Evolutionary conservation across 2,888 invertebrate genomes (phyloP).

Genomic region (Leptodirus hochenwartii): DNA sequence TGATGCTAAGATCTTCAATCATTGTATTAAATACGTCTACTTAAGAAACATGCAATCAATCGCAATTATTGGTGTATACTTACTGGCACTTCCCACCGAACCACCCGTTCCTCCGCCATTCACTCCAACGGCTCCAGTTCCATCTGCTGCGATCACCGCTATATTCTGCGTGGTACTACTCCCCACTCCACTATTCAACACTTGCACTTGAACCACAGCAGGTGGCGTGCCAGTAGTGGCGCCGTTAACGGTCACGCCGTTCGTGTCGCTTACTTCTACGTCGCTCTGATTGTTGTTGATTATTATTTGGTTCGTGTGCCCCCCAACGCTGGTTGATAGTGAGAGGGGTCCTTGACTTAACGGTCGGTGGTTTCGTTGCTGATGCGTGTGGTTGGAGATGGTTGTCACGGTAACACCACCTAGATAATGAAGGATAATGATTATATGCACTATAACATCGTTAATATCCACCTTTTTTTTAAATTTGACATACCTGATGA

Average conservation of each 20-base stretch:
- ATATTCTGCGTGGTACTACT: slow-evolving; percentile 23
- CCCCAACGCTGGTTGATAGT: slow-evolving; percentile 12
- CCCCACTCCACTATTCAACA: slow-evolving; percentile 20
- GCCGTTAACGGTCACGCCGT: slow-evolving; percentile 11
- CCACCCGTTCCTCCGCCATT: no score
- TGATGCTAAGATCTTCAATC: background rate
- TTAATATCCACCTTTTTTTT: no score
- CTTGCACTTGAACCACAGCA: slow-evolving; percentile 24
- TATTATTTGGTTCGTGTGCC: slow-evolving; percentile 2
- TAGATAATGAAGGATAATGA: slow-evolving; percentile 6
- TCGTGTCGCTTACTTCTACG: slow-evolving; percentile 1
- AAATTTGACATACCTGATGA: no score
- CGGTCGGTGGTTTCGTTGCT: slow-evolving; percentile 27
- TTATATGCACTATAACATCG: no score
- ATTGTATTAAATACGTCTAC: background rate
- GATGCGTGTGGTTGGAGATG: slow-evolving; percentile 31
- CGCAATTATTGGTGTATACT: background rate
- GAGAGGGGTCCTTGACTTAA: slow-evolving; percentile 34
- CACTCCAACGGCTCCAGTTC: slow-evolving; percentile 11
- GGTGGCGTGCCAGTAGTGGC: slow-evolving; percentile 23
- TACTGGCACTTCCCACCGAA: no score
- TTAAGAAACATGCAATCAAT: background rate
- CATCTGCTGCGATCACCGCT: no score
- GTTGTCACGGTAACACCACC: slow-evolving; percentile 47
- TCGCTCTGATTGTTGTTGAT: slow-evolving; percentile 19